A percentile compares a stretch with the other conserved stretches of the same genome.
Conservation (phyloP, 2,113 vertebrate species). For the Grantiella picta region DNA sequence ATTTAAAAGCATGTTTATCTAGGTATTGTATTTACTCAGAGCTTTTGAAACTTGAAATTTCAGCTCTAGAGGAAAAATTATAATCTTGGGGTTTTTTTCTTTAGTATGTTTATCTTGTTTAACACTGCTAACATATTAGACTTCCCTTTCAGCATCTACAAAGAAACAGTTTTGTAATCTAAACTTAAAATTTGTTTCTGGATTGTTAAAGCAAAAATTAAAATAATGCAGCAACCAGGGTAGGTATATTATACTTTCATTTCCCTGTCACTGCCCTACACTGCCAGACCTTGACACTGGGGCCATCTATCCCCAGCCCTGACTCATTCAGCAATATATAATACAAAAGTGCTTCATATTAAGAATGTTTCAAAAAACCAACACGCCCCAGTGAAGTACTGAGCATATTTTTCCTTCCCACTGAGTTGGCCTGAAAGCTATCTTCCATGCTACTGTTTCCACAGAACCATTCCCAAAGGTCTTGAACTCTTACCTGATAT, state of each 20-base stretch:
- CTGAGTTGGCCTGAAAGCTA: background rate
- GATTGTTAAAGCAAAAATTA: background rate
- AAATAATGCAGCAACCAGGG: background rate
- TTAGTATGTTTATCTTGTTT: background rate
- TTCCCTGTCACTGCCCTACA: background rate
- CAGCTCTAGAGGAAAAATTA: background rate
- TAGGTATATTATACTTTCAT: background rate
- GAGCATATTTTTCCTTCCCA: background rate
- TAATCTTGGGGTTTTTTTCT: background rate
- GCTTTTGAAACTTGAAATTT: background rate
- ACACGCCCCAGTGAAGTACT: background rate
- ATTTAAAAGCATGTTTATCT: background rate
- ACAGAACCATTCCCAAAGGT: background rate
- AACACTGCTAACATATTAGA: background rate
- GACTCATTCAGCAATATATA: background rate
- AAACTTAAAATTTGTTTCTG: background rate
- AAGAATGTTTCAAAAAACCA: background rate
- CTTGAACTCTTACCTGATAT: conserved; percentile 3
- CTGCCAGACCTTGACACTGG: background rate
- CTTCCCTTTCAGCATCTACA: background rate
- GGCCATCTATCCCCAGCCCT: background rate
- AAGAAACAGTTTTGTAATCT: background rate
- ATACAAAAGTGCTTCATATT: background rate
- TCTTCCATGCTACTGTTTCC: background rate
- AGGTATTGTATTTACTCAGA: background rate